These are phyloP conservation scores for Ptilodon capucinus DNA, from an alignment of 2,888 invertebrate species.

Conservation along the genomic window DNA sequence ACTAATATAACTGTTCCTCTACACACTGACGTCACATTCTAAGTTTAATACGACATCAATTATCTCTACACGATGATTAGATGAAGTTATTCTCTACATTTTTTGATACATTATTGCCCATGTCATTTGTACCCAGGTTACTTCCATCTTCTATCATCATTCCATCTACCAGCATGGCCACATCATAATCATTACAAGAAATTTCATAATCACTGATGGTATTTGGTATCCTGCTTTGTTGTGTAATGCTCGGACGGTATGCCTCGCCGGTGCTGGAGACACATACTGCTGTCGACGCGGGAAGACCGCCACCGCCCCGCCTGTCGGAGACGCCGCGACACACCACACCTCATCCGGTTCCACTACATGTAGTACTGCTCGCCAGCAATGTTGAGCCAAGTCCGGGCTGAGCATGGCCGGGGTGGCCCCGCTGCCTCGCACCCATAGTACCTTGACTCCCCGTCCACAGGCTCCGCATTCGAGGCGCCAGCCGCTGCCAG, in stretches of 20 bases:
- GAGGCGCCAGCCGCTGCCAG: conserved; percentile 64
- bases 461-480: conserved; percentile 74
- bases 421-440: conserved; percentile 36
- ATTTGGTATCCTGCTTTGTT: conserved; percentile 19
- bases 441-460: conserved; percentile 56
- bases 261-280: conserved; percentile 64
- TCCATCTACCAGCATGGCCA: not conserved
- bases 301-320: conserved; percentile 70
- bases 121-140: not conserved
- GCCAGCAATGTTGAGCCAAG: conserved; percentile 69
- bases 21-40: not conserved
- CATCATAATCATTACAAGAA: conserved; percentile 1
- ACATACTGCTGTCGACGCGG: conserved; percentile 50
- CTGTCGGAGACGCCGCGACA: conserved; percentile 50
- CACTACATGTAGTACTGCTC: conserved; percentile 56
- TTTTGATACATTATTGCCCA: not conserved
- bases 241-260: conserved; percentile 57
- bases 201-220: conserved; percentile 1
- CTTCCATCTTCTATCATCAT: not conserved
- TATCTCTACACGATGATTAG: not conserved
- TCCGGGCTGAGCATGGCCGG: conserved; percentile 56
- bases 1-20: too few species aligned
- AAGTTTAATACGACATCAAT: not conserved
- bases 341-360: conserved; percentile 73
- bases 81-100: not conserved